Evolutionary conservation across 2,113 vertebrate species (phyloP).

Genomic region (Oceanites oceanicus): DNA sequence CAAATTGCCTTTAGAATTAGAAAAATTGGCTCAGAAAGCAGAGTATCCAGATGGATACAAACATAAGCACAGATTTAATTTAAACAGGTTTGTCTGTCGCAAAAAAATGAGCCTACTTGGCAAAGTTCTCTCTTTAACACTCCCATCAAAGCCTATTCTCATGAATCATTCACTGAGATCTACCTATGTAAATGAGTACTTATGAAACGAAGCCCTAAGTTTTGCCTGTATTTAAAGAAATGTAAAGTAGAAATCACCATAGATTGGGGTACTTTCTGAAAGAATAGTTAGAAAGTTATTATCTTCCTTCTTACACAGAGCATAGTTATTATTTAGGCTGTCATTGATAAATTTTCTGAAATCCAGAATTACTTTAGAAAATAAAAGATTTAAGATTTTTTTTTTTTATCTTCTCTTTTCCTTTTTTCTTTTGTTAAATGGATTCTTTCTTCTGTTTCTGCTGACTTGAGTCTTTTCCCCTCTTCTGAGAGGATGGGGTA

Average conservation of each 20-base stretch:
- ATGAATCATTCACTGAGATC: slow-evolving; percentile 7
- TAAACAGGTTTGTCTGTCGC: slow-evolving; percentile 7
- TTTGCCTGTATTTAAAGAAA: background rate
- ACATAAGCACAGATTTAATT: slow-evolving; percentile 21
- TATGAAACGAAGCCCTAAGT: background rate
- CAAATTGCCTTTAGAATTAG: background rate
- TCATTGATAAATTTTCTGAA: background rate
- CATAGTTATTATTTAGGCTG: background rate
- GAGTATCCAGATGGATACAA: slow-evolving; percentile 23
- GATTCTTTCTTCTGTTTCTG: background rate
- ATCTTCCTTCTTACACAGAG: background rate
- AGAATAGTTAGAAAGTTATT: background rate
- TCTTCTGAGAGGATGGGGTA: background rate
- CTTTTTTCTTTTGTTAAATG: background rate
- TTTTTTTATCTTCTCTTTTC: background rate
- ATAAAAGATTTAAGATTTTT: background rate
- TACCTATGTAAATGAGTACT: background rate
- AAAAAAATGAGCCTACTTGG: background rate
- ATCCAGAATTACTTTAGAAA: background rate
- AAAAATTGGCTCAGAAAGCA: slow-evolving; percentile 5
- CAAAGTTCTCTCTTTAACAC: background rate
- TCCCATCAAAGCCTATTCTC: background rate
- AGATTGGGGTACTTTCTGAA: background rate
- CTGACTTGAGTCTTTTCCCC: background rate
- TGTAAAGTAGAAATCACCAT: background rate